Conservation (phyloP, 2,888 invertebrate genomes). For the Drosophila formosana region DNA sequence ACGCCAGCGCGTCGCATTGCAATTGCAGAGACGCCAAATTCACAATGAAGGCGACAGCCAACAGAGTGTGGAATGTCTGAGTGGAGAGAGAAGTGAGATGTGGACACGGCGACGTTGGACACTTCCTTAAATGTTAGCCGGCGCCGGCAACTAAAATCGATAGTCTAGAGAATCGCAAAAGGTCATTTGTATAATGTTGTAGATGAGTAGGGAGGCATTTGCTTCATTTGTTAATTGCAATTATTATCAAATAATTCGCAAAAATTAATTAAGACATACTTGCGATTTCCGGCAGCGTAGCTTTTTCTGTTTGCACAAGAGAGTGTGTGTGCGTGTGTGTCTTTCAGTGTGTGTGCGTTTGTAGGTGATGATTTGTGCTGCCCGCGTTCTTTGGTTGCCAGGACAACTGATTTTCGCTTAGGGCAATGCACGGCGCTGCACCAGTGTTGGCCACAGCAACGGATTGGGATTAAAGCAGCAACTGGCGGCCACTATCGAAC, state of each 20-base stretch:
- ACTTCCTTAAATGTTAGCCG: constrained; percentile 46
- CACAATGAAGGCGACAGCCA: background rate
- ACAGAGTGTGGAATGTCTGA: constrained; percentile 5
- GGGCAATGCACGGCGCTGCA: constrained; percentile 56
- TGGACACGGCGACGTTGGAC: background rate
- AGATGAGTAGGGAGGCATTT: background rate
- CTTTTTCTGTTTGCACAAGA: background rate
- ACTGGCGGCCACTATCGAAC: constrained; percentile 25
- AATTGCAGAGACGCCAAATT: constrained; percentile 27
- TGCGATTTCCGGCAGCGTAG: constrained; percentile 33
- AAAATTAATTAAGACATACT: constrained; percentile 43
- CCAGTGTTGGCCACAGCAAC: constrained; percentile 17
- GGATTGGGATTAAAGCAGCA: constrained; percentile 9
- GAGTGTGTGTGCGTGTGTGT: background rate
- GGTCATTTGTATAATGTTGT: constrained; percentile 23
- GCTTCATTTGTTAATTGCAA: constrained; percentile 4
- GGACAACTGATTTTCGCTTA: constrained; percentile 46
- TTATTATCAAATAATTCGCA: constrained; percentile 18
- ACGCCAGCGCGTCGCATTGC: constrained; percentile 41
- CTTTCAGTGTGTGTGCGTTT: background rate
- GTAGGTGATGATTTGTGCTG: constrained; percentile 1
- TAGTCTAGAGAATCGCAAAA: constrained; percentile 36
- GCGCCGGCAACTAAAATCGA: constrained; percentile 62
- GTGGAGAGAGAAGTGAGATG: background rate
- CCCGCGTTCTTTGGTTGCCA: constrained; percentile 36